Evolutionary conservation across 2,888 invertebrate species (phyloP), one percentile per base, ranked within the genome.

Genomic region (Drosophila tripunctata): DNA sequence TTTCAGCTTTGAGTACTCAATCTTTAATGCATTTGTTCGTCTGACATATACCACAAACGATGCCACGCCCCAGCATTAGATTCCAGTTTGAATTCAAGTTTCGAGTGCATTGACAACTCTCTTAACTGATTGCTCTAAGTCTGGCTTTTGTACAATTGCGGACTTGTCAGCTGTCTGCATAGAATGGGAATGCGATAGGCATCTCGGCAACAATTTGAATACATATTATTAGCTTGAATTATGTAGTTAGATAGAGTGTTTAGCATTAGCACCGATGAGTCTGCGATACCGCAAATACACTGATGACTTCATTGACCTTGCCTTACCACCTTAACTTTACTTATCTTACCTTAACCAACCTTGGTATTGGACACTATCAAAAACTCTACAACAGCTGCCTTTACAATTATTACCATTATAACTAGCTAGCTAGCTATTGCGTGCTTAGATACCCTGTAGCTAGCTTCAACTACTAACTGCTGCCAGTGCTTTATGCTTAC

Each of bases 121-220:
- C 50, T 69, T 74, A 69, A 57, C 56, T 54, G 69, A 72, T 68
- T 57, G 63, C 50, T n/a, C n/a, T 48, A 47, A 21, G 31, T n/a
- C 31, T 36, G 40, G 31, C 47, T 50, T n/a, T 43, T 47, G 30
- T 36, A 17, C 38, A 40, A 40, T 56, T 56, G 35, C 47, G 38
- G 35, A 57, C 45, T 54, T 55, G 69, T 73, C 74, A 73, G 73
- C 67, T 76, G 78, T 73, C 77, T 62, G 73, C 62, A 68, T 43
- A 66, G 74, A 63, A 68, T 65, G 55, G 44, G 35, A 62, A 56
- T 56, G 71, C 43, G 78, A 80, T 80, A 67, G 60, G 55, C 62
- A 79, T 82, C 79, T 65, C 24, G 48, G 36, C 57, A 36, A 22
- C 62, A 40, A 48, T 68, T 66, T 57, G 69, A 64, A 61, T 71